Percentiles rank a stretch among this genome's conserved stretches.
phyloP scores from a whole-genome alignment of 2,113 vertebrate species.

The Scomber colias region DNA sequence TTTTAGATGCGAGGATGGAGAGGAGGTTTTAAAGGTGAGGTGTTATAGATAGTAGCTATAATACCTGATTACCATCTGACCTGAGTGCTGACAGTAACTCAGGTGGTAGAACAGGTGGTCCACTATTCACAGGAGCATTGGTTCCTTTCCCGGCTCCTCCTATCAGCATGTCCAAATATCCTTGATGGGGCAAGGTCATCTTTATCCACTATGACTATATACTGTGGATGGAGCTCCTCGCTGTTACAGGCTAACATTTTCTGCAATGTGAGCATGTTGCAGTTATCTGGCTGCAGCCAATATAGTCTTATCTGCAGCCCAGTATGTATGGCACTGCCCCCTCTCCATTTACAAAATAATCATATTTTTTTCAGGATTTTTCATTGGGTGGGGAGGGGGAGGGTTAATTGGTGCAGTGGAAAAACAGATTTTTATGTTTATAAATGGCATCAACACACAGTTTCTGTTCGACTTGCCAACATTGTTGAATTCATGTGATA shows the following conservation, averaged over 20 bases:
- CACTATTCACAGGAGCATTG: slow-evolving; percentile 1
- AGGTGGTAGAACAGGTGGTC: slow-evolving; percentile 12
- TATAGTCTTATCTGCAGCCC: not conserved
- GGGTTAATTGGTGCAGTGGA: too few species aligned
- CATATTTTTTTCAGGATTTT: too few species aligned
- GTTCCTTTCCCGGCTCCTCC: slow-evolving; percentile 16
- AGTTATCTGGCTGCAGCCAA: not conserved
- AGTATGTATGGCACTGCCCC: not conserved
- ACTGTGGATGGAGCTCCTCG: not conserved
- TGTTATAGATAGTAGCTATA: slow-evolving; percentile 6
- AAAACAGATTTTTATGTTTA: too few species aligned
- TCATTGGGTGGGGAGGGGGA: too few species aligned
- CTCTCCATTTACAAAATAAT: not conserved
- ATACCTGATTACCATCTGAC: slow-evolving; percentile 32
- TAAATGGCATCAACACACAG: too few species aligned
- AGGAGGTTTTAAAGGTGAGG: slow-evolving; percentile 2
- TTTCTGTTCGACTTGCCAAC: too few species aligned
- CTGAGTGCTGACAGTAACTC: slow-evolving; percentile 19
- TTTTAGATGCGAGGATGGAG: slow-evolving; percentile 12
- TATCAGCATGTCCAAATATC: not conserved
- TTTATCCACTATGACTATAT: not conserved
- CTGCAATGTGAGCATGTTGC: not conserved
- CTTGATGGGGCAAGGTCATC: slow-evolving; percentile 22
- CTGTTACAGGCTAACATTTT: not conserved
- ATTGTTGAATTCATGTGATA: too few species aligned